Evolutionary conservation across 2,797 vertebrate species (phyloP), one percentile per base, ranked within the genome.

Genomic region (Mormyrus proboscirostris): DNA sequence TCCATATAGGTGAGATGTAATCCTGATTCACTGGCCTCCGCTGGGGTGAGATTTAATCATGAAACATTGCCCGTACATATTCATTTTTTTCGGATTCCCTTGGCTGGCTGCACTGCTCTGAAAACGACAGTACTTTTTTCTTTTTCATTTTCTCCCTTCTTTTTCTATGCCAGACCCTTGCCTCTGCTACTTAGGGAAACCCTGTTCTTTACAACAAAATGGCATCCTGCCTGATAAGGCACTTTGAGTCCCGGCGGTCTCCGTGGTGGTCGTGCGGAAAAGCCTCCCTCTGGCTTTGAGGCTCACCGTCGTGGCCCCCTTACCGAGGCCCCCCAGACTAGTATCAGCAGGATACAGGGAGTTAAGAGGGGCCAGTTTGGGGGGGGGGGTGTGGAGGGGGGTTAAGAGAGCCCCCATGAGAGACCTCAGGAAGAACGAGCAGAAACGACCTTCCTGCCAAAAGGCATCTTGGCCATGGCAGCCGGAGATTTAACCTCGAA

Each of bases 1-100:
- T 90, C 86, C 92, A 91, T 90, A 91, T 92, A 91, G 65, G 73
- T 89, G 29, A 91, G 91, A 22, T 88, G 86, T 91, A 93, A 57
- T 38, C 83, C 92, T 83, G 87, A 88, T 89, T 91, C 91, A 84
- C 89, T 88, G 90, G 90, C 91, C 92, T 90, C 86, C 87, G 33
- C 86, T n/a, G 73, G 88, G 90, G 86, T 83, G 79, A 90, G 90
- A 92, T 92, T 92, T 92, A 92, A 92, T 93, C 91, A 92, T 90
- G 88, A 91, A 91, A 89, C 91, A 91, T 89, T 88, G n/a, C 86
- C 89, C 7, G 89, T 92, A 91, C 91, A 92, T 92, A 92, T 93
- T 92, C 92, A 92, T 91, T 91, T 90, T 91, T 91, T 90, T 84
- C 38, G 83, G 90, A 85, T 90, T 89, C 89, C 85, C 33, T 83